Evolutionary conservation across 64 coral and sea anemone genomes (phyloP).

Genomic region (Acropora tenuis): DNA sequence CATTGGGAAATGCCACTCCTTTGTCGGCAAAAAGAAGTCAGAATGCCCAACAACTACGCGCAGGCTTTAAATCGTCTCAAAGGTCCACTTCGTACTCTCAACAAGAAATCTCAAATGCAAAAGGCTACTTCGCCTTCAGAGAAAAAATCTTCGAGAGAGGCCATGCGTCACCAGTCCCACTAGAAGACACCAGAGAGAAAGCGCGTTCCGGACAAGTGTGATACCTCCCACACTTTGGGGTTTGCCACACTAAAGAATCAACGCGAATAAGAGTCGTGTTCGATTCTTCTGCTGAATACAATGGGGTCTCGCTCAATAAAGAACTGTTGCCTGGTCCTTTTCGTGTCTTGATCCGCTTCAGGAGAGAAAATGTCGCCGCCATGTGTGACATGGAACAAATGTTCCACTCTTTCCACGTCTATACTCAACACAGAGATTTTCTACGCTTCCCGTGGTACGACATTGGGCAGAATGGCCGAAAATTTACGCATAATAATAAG

Average conservation of each 20-base stretch:
- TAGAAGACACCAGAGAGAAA: background rate
- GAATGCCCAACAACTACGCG: background rate
- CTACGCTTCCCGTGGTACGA: slow-evolving; percentile 35
- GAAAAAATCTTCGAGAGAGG: background rate
- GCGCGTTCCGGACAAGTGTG: background rate
- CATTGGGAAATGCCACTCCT: background rate
- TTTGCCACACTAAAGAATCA: too few species aligned
- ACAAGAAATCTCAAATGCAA: background rate
- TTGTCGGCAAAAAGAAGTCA: background rate
- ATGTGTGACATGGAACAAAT: background rate
- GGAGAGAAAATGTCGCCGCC: slow-evolving; percentile 1
- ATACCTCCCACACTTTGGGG: slow-evolving; percentile 3
- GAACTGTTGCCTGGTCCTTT: background rate
- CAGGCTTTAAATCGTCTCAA: background rate
- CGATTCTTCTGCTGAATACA: background rate
- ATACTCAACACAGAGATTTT: slow-evolving; percentile 27
- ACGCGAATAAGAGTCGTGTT: too few species aligned
- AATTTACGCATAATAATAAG: too few species aligned
- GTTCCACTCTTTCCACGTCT: slow-evolving; percentile 46
- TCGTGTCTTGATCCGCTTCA: slow-evolving; percentile 38
- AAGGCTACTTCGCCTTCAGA: background rate
- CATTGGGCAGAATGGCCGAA: too few species aligned
- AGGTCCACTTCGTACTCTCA: background rate
- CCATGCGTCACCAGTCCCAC: background rate
- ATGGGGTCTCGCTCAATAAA: background rate